Evolutionary conservation across 2,888 invertebrate genomes (phyloP), one percentile per base, ranked within the genome.

Genomic region (Drosophila neonasuta): DNA sequence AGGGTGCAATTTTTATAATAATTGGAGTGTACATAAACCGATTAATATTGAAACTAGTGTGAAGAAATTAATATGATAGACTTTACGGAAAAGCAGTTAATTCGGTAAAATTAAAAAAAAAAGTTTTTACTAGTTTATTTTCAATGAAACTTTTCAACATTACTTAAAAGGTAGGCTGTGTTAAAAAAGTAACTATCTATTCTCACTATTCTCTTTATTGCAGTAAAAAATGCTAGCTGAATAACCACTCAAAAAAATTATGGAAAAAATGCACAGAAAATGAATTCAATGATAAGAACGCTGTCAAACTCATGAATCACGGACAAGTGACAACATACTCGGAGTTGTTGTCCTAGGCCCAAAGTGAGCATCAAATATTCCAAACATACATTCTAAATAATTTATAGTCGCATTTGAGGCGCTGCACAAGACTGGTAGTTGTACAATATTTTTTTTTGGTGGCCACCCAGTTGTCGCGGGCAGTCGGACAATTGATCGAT

Each of bases 351-450:
- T 49, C 36, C 68, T 52, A 46, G 68, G 68, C 52, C 42, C 54
- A 46, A 57, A 48, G 48, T 54, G 46, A 17, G 55, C 59, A 77
- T 81, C 85, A 79, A 70, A 64, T 64, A 81, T 81, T 82, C 80
- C 54, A 66, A 49, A 69, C 85, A 60, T 70, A 68, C 50, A 52
- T 62, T 50, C 51, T 51, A 75, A 70, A 75, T 86, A 82, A 82
- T 82, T 82, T 82, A 82, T 82, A 74, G 81, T 71, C 78, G 73
- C 81, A 83, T 76, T 77, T 64, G 67, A 70, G 75, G 75, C 75
- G 75, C 76, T 77, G 77, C 64, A 68, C 71, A 68, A 71, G 72
- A 73, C 71, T 65, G 61, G 82, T 78, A 80, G 78, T 68, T 52
- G 57, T 66, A 24, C 24, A 24, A 24, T 24, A 24, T 24, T 2